Evolutionary conservation across 2,113 vertebrate species (phyloP).

Genomic region (Callipepla squamata): DNA sequence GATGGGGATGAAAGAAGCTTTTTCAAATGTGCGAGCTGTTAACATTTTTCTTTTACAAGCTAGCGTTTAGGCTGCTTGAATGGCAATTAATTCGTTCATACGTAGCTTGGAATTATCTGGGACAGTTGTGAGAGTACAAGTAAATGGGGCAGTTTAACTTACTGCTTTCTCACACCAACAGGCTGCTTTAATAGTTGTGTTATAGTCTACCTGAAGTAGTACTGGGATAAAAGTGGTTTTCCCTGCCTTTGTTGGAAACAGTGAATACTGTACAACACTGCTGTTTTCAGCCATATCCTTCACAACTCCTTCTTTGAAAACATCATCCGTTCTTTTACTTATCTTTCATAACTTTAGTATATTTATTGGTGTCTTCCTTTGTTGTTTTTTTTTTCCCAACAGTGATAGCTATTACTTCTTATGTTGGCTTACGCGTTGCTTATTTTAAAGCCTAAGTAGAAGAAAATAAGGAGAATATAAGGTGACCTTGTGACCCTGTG

Average conservation of each 20-base stretch:
- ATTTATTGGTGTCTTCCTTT: not conserved
- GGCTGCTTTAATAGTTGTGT: not conserved
- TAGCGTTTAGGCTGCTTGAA: not conserved
- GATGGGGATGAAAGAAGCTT: not conserved
- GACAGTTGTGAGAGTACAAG: not conserved
- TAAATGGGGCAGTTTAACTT: not conserved
- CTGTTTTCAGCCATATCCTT: not conserved
- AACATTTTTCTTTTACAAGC: not conserved
- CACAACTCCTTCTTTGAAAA: not conserved
- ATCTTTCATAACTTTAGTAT: not conserved
- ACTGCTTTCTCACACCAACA: not conserved
- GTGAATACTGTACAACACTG: not conserved
- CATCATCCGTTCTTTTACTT: not conserved
- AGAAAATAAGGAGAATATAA: not conserved
- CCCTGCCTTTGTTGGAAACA: not conserved
- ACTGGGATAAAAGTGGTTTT: not conserved
- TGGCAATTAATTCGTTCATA: not conserved
- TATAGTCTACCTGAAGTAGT: not conserved
- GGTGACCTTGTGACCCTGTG: not conserved
- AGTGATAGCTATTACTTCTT: not conserved
- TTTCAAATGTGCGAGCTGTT: not conserved
- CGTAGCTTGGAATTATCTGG: not conserved
- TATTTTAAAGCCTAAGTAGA: not conserved
- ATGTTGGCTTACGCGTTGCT: not conserved
- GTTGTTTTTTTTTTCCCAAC: not conserved